These are phyloP conservation scores for Saxidomus purpurata DNA, from an alignment of 1,140 invertebrate species.

Conservation along the genomic window DNA sequence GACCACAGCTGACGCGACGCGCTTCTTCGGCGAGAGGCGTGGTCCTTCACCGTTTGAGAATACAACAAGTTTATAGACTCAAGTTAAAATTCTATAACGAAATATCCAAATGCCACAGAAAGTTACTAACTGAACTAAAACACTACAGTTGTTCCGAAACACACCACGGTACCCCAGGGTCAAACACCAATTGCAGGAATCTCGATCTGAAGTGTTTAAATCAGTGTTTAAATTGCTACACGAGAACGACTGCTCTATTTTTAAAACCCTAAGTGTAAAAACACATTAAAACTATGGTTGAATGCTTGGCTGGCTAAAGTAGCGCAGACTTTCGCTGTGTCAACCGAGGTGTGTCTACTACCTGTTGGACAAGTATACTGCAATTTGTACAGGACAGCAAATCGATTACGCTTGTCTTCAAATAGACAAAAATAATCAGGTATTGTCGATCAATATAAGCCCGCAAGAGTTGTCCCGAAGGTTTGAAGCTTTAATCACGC, in stretches of 20 bases:
- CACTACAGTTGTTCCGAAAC: not conserved
- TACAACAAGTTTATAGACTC: not conserved
- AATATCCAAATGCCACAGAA: not conserved
- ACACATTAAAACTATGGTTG: constrained; percentile 9
- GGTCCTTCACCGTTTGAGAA: not conserved
- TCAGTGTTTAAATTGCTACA: not conserved
- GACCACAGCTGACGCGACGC: not conserved
- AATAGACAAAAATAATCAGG: not conserved
- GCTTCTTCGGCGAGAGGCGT: not conserved
- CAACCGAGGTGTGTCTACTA: not conserved
- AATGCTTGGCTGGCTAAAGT: constrained; percentile 29
- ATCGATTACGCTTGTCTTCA: not conserved
- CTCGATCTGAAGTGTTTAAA: not conserved
- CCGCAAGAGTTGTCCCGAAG: not conserved
- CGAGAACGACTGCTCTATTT: constrained; percentile 6
- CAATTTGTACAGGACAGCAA: not conserved
- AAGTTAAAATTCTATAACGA: not conserved
- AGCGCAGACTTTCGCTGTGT: not conserved
- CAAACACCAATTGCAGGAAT: not conserved
- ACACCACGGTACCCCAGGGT: not conserved
- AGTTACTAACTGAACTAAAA: too few species aligned
- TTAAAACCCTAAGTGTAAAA: not conserved
- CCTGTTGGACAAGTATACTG: constrained; percentile 12
- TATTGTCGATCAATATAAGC: not conserved
- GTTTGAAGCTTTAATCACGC: too few species aligned